Conservation (phyloP, 2,888 invertebrate genomes). For the Linnaemya vulpina region DNA sequence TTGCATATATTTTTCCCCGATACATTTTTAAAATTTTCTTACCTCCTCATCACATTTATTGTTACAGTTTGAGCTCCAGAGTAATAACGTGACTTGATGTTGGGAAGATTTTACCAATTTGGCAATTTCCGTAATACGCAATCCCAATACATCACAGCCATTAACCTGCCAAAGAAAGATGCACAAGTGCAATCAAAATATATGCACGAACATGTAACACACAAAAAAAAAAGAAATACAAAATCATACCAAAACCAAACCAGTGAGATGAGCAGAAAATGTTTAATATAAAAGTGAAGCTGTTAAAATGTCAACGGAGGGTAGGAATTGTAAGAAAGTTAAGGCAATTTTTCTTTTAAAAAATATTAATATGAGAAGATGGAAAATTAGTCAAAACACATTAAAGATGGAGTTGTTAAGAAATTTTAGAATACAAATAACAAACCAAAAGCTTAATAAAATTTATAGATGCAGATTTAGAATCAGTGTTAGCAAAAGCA, state of each 20-base stretch:
- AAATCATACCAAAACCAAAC: not conserved
- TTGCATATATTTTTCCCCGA: too few relatives aligned
- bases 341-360: too few relatives aligned
- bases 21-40: conserved; percentile 42
- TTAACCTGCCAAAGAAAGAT: conserved; percentile 83
- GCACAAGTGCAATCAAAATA: conserved; percentile 37
- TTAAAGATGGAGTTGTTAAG: too few relatives aligned
- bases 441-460: too few relatives aligned
- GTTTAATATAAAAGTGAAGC: not conserved
- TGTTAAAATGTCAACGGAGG: too few relatives aligned
- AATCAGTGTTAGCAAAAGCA: too few relatives aligned
- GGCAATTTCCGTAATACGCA: conserved; percentile 84
- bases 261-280: not conserved
- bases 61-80: conserved; percentile 84
- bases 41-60: conserved; percentile 83
- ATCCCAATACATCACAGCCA: conserved; percentile 84
- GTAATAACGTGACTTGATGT: conserved; percentile 83
- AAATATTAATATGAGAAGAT: too few relatives aligned
- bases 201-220: conserved; percentile 11
- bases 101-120: conserved; percentile 83
- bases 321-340: too few relatives aligned
- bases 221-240: not conserved
- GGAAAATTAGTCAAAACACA: too few relatives aligned
- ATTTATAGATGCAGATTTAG: too few relatives aligned
- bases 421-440: too few relatives aligned